Base-by-base conservation (phyloP, 2,888 invertebrate genomes). In the Pterostichus madidus region DNA sequence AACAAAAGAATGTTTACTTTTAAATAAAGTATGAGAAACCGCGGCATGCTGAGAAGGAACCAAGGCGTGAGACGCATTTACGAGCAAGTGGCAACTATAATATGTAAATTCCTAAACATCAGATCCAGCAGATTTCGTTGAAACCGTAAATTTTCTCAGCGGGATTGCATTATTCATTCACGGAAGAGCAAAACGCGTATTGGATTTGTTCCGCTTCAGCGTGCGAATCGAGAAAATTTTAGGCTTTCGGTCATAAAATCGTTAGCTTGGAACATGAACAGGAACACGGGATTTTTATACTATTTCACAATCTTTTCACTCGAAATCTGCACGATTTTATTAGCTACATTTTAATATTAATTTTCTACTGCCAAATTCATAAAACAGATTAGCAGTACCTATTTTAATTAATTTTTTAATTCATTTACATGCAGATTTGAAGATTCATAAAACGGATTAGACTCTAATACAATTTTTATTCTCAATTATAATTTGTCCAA, bases 121-220 rank as follows among this genome's bases (percentile, higher is more conserved):
- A 68, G 79, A 79, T 49, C 64, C 79, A 68, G 79, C 79, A 79
- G 79, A 79, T 79, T 79, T 79, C 64, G 64, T 79, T 49, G 79
- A 68, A 79, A 79, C 68, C 79, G 79, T 79, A 79, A 79, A 79
- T 79, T 79, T 79, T 68, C 79, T 79, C 79, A 64, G 52, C 64
- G 79, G 79, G 49, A 64, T 79, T 79, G 79, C 79, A 79, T 79
- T 79, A 79, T 79, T 79, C 79, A 79, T 79, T 79, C 79, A 79
- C 79, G 79, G 79, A 64, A 64, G 64, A 79, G 64, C 68, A 64
- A 56, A 79, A 79, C 79, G 79, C 79, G 79, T 79, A 79, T 79
- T 79, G 79, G 64, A 79, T 79, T 79, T 79, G 79, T 79, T 79
- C 79, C 64, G 79, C 64, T 79, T 78, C 44, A 61, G 78, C 59